Evolutionary conservation across 2,113 vertebrate species (phyloP).

Genomic region (Cygnus atratus): DNA sequence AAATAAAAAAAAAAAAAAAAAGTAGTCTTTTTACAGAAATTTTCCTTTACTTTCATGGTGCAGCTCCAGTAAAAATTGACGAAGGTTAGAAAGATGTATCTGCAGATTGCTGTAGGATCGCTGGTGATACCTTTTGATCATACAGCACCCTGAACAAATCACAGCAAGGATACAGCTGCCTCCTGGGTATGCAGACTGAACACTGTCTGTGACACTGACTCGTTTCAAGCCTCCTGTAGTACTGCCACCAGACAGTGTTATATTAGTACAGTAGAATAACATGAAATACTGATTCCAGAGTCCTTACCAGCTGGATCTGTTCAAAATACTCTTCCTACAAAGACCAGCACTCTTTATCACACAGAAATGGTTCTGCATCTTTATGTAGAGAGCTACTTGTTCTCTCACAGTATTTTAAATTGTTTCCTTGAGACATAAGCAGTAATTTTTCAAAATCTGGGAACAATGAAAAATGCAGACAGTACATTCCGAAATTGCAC

Average conservation of each 20-base stretch:
- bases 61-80: not conserved
- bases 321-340: conserved; percentile 20
- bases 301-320: conserved; percentile 30
- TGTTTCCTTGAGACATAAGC: not conserved
- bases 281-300: conserved; percentile 48
- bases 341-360: conserved; percentile 14
- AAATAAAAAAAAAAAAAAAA: not conserved
- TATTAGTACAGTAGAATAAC: conserved; percentile 50
- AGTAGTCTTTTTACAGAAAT: not conserved
- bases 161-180: not conserved
- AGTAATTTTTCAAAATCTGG: not conserved
- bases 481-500: not conserved
- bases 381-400: not conserved
- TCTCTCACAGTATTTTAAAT: not conserved
- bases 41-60: not conserved
- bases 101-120: not conserved
- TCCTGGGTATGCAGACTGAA: not conserved
- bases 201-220: conserved; percentile 1
- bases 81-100: not conserved
- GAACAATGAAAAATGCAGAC: not conserved
- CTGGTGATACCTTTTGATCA: not conserved
- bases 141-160: not conserved
- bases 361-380: not conserved
- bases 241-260: conserved; percentile 9
- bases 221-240: not conserved